These are phyloP conservation scores for Clarias macrocephalus DNA, from an alignment of 2,113 vertebrate species.

Conservation along the genomic window DNA sequence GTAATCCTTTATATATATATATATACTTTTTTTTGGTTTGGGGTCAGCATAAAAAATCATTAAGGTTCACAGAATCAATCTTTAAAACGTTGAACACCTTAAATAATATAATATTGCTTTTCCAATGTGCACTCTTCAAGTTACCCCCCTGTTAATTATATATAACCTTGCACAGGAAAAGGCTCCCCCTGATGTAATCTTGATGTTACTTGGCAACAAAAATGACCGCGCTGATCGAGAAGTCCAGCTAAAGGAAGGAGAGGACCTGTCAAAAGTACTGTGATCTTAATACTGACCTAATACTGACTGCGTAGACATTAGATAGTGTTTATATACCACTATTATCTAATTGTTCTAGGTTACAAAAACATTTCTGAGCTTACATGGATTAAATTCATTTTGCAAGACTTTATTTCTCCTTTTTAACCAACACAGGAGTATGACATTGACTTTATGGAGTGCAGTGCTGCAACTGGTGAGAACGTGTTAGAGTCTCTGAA, in stretches of 20 bases:
- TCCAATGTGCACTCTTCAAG: not conserved
- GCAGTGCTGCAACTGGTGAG: constrained; percentile 85
- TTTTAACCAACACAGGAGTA: constrained; percentile 73
- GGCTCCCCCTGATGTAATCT: constrained; percentile 63
- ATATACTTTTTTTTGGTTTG: not conserved
- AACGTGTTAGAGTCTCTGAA: constrained; percentile 80
- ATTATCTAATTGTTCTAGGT: not conserved
- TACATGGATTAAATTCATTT: not conserved
- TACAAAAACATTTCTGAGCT: not conserved
- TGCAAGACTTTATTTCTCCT: constrained; percentile 1
- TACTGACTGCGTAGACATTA: not conserved
- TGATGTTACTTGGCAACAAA: constrained; percentile 92
- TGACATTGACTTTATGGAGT: constrained; percentile 82
- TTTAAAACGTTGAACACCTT: not conserved
- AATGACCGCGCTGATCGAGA: constrained; percentile 72
- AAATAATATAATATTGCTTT: not conserved
- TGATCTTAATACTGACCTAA: not conserved
- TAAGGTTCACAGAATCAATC: not conserved
- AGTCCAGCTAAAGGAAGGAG: constrained; percentile 74
- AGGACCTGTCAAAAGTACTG: constrained; percentile 80
- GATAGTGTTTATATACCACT: not conserved
- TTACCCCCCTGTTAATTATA: not conserved
- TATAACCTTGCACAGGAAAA: constrained; percentile 71
- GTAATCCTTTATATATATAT: not conserved
- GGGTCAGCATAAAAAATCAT: not conserved